A percentile compares a stretch with the other conserved stretches of the same genome.
These are phyloP conservation scores for Columba guinea DNA, from an alignment of 2,797 vertebrate species.

Conservation along the genomic window DNA sequence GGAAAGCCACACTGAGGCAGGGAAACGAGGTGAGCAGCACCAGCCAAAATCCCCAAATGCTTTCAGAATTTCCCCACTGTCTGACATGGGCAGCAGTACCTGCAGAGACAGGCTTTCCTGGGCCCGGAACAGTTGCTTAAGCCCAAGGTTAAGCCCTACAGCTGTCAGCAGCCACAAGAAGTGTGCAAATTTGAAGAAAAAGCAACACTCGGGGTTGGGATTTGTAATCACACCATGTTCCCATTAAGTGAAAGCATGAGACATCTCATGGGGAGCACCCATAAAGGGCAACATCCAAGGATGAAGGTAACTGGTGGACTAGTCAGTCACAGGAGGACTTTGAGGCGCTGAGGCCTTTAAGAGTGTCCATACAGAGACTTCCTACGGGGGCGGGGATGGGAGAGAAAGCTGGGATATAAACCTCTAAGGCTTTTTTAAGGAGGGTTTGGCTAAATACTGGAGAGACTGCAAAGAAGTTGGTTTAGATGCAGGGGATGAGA, in stretches of 20 bases:
- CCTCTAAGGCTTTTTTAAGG: background rate
- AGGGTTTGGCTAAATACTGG: background rate
- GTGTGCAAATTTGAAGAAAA: background rate
- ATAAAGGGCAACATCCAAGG: background rate
- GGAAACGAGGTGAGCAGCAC: conserved; percentile 76
- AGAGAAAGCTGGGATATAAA: background rate
- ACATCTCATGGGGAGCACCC: background rate
- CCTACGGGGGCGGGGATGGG: too few relatives aligned
- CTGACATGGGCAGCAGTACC: conserved; percentile 72
- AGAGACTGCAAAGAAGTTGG: background rate
- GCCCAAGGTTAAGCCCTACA: background rate
- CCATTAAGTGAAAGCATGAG: background rate
- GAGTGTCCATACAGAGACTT: background rate
- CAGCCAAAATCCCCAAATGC: conserved; percentile 83
- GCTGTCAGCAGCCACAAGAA: background rate
- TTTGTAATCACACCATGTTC: background rate
- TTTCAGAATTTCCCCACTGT: conserved; percentile 77
- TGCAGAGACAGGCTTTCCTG: background rate
- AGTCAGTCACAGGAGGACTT: background rate
- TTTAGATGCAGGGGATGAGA: background rate
- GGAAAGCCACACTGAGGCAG: conserved; percentile 74
- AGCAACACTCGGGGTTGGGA: background rate
- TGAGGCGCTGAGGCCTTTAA: background rate
- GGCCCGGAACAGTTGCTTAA: background rate
- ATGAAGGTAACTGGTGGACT: background rate